phyloP scores from a whole-genome alignment of 2,113 vertebrate genomes.

The Elaphurus davidianus region DNA sequence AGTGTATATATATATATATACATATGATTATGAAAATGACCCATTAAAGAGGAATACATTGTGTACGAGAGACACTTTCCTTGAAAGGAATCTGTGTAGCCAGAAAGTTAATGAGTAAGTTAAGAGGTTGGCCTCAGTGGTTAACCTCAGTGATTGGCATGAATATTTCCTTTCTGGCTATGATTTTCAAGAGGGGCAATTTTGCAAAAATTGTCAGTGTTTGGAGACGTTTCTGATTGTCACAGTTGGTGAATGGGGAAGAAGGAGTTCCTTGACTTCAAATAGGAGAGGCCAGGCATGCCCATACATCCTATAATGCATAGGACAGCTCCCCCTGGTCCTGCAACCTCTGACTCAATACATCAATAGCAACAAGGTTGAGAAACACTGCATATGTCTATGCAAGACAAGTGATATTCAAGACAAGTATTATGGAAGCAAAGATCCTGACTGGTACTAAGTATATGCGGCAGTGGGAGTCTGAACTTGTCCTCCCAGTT shows the following conservation, averaged over 20 bases:
- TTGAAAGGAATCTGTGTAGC: neutral
- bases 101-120: neutral
- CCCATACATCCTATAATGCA: neutral
- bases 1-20: no score
- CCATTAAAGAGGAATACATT: neutral
- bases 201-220: neutral
- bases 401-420: neutral
- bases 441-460: neutral
- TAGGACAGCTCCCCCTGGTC: accelerated
- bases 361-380: neutral
- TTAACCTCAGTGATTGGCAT: neutral
- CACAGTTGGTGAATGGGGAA: neutral
- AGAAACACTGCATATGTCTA: neutral
- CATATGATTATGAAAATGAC: neutral
- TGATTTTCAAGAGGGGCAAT: neutral
- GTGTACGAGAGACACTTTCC: neutral
- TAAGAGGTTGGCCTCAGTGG: accelerated
- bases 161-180: neutral
- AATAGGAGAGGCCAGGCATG: neutral
- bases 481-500: neutral
- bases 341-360: neutral
- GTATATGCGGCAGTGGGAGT: neutral
- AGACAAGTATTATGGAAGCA: neutral
- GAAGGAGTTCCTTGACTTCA: neutral
- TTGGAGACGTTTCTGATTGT: neutral